These are phyloP conservation scores for Sebastes dallii DNA, from an alignment of 2,797 vertebrate genomes.

Conservation along the genomic window DNA sequence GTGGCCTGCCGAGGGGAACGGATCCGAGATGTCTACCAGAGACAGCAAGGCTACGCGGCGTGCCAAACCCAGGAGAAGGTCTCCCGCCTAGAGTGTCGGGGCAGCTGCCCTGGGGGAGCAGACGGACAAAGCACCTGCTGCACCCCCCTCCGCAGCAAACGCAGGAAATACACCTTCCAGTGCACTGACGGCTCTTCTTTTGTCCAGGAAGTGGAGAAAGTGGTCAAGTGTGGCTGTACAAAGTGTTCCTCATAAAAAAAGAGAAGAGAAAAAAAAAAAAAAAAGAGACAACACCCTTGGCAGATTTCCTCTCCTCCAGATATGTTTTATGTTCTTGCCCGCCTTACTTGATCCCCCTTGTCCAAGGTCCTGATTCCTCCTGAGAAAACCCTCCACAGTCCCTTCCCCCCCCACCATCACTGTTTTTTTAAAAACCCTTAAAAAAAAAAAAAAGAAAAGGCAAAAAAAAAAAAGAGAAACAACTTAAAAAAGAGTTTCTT, in stretches of 20 bases:
- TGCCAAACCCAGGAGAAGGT: slow-evolving; percentile 99
- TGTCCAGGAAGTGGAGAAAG: slow-evolving; percentile 97
- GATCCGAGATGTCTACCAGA: slow-evolving; percentile 97
- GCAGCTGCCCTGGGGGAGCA: slow-evolving; percentile 85
- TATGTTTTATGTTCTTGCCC: slow-evolving; percentile 70
- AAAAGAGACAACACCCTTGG: slow-evolving; percentile 56
- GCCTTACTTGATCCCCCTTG: slow-evolving; percentile 58
- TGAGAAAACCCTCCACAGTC: slow-evolving; percentile 45
- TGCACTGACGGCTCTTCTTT: slow-evolving; percentile 98
- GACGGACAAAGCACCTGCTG: slow-evolving; percentile 88
- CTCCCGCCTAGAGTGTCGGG: slow-evolving; percentile 94
- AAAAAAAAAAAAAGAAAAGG: slow-evolving; percentile 42
- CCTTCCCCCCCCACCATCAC: slow-evolving; percentile 16
- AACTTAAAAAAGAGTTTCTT: slow-evolving; percentile 61
- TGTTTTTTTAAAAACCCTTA: slow-evolving; percentile 62
- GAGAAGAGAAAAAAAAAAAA: slow-evolving; percentile 16
- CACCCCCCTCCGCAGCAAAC: slow-evolving; percentile 93
- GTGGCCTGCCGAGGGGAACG: slow-evolving; percentile 98
- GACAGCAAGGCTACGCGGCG: slow-evolving; percentile 98
- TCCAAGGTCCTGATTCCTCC: slow-evolving; percentile 29
- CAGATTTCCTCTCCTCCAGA: slow-evolving; percentile 60
- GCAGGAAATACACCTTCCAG: slow-evolving; percentile 98
- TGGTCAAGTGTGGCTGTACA: slow-evolving; percentile 96
- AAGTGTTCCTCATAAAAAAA: slow-evolving; percentile 87
- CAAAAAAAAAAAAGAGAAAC: slow-evolving; percentile 46